phyloP scores from a whole-genome alignment of 2,113 vertebrate species.

The Syngnathus floridae region DNA sequence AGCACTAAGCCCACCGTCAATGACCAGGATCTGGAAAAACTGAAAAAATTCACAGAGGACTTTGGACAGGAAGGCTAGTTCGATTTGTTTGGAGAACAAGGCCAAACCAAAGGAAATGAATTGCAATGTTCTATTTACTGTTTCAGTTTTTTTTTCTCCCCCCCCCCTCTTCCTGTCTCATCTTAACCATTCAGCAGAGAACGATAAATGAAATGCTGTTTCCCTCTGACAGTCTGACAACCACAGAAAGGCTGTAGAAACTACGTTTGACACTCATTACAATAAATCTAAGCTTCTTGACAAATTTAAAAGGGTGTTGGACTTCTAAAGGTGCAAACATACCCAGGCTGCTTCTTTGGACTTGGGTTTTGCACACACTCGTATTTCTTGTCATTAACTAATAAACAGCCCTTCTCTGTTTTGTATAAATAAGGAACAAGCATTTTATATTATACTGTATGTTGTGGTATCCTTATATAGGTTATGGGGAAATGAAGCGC shows the following conservation, averaged over 20 bases:
- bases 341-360: not conserved
- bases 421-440: constrained; percentile 43
- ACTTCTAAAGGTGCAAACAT: constrained; percentile 22
- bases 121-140: constrained; percentile 51
- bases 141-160: not conserved
- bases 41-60: constrained; percentile 97
- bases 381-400: constrained; percentile 5
- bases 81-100: constrained; percentile 25
- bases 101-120: constrained; percentile 58
- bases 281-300: constrained; percentile 5
- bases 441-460: constrained; percentile 43
- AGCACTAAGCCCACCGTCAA: constrained; percentile 95
- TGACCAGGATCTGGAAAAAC: constrained; percentile 88
- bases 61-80: constrained; percentile 96
- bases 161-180: constrained; percentile 16
- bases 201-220: constrained; percentile 6
- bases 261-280: constrained; percentile 20
- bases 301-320: constrained; percentile 16
- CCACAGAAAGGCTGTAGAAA: constrained; percentile 28
- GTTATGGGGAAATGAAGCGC: constrained; percentile 12
- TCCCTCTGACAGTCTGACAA: constrained; percentile 29
- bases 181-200: constrained; percentile 26
- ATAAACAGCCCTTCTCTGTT: constrained; percentile 22
- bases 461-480: constrained; percentile 27
- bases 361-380: not conserved